Evolutionary conservation across 2,113 vertebrate genomes (phyloP), one percentile per base, ranked within the genome.

Genomic region (Thalassarche chlororhynchos): DNA sequence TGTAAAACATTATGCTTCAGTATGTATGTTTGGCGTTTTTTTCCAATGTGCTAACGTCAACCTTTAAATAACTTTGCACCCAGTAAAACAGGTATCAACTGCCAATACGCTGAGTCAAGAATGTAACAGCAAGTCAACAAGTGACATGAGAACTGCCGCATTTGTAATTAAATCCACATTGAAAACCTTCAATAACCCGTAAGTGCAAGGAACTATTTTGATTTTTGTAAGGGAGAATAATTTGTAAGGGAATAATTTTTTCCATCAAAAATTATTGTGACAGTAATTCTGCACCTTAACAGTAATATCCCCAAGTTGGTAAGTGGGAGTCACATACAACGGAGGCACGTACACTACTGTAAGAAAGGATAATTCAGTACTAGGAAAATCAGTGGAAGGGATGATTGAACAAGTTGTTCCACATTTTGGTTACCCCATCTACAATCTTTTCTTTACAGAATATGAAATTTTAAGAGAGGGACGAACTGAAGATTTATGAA

Each of bases 1-100:
- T 28, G 42, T 23, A n/a, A 54, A 54, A 26, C 0, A 0, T 13
- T 46, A 2, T 4, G 12, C 49, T 47, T 64, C 81, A 42, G 12
- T 9, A 34, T 60, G 8, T 6, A 7, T 11, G 16, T 68, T 77
- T 20, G 26, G 26, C 28, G 1, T 17, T 34, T n/a, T 57, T 1
- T 1, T 26, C 16, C 49, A 65, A 36, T 23, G 23, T 8, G 28
- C 10, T 36, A 58, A 23, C 3, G 3, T 3, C 17, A 58, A 7
- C 23, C 40, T 85, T 74, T 15, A 13, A 87, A 69, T 44, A 77
- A 52, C 64, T 90, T 36, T 20, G 19, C n/a, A 46, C 11, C 13
- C 38, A 58, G 15, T 6, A 23, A 49, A 61, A 66, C 23, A 74
- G 55, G n/a, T 57, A 54, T 29, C 69, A 52, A 32, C 64, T 38